These are phyloP conservation scores for Blastobasis adustella DNA, from an alignment of 2,888 invertebrate genomes.

Conservation along the genomic window DNA sequence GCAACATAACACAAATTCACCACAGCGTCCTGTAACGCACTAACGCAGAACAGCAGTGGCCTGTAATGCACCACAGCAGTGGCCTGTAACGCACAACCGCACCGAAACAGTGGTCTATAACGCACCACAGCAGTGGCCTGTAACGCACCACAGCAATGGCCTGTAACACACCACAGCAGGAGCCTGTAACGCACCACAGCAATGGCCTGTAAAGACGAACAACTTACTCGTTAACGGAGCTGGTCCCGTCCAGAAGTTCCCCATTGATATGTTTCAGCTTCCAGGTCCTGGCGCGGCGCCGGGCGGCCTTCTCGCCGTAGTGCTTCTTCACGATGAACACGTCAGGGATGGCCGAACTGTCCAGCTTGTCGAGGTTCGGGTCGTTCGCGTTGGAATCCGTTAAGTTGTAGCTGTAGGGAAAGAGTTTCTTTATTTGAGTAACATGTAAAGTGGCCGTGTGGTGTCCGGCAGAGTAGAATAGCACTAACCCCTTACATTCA, in stretches of 20 bases:
- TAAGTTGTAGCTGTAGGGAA: conserved; percentile 84
- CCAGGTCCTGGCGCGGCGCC: conserved; percentile 89
- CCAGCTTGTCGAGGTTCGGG: conserved; percentile 87
- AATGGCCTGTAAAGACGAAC: not conserved
- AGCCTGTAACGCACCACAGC: not conserved
- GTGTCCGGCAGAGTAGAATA: too few species aligned
- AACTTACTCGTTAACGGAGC: conserved; percentile 69
- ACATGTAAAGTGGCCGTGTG: not conserved
- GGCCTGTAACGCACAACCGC: too few species aligned
- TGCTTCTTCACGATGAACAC: conserved; percentile 96
- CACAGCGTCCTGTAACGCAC: too few species aligned
- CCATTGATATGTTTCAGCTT: conserved; percentile 91
- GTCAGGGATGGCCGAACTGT: conserved; percentile 83
- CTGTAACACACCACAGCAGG: too few species aligned
- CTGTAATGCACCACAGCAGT: too few species aligned
- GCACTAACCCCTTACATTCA: too few species aligned
- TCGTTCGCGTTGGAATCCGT: conserved; percentile 95
- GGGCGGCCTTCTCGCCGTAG: conserved; percentile 82
- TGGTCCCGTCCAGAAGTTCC: conserved; percentile 72
- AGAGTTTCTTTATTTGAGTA: not conserved
- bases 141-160: too few species aligned
- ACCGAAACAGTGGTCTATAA: too few species aligned
- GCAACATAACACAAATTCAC: too few species aligned
- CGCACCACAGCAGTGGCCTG: too few species aligned
- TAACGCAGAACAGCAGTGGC: too few species aligned